Evolutionary conservation across 2,797 vertebrate genomes (phyloP).

Genomic region (Poeciliopsis paucimaculata): DNA sequence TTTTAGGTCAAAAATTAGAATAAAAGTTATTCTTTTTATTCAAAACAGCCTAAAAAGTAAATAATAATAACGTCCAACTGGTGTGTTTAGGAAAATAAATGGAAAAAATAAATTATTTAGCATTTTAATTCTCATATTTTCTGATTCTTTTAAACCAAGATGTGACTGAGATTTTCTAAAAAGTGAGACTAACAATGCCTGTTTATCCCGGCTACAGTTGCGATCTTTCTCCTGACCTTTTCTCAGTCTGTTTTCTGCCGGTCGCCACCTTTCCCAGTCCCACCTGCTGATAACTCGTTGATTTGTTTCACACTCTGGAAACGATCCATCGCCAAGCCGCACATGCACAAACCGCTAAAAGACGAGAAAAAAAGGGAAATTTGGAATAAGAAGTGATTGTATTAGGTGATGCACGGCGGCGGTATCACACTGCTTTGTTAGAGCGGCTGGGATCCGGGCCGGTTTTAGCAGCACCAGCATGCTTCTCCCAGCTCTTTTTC

Average conservation of each 20-base stretch:
- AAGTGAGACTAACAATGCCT: not conserved
- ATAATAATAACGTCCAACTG: not conserved
- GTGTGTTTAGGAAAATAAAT: not conserved
- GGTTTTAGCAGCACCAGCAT: constrained; percentile 48
- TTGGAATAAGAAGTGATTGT: constrained; percentile 7
- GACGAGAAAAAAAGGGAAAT: not conserved
- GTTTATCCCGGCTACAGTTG: not conserved
- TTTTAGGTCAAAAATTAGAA: not conserved
- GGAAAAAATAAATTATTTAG: not conserved
- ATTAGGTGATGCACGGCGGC: not conserved
- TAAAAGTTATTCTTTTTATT: not conserved
- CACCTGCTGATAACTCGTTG: constrained; percentile 6
- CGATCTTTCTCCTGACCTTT: not conserved
- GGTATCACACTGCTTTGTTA: constrained; percentile 22
- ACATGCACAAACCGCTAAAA: not conserved
- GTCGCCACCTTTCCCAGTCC: constrained; percentile 6
- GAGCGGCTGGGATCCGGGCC: constrained; percentile 25
- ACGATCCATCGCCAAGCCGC: constrained; percentile 2
- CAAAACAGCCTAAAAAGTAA: not conserved
- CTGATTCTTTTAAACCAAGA: not conserved
- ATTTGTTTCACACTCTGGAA: constrained; percentile 8
- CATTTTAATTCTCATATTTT: not conserved
- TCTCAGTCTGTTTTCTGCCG: constrained; percentile 9
- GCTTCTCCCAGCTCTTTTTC: constrained; percentile 62
- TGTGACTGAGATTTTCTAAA: not conserved